Evolutionary conservation across 2,113 vertebrate species (phyloP).

Genomic region (Vidua chalybeata): DNA sequence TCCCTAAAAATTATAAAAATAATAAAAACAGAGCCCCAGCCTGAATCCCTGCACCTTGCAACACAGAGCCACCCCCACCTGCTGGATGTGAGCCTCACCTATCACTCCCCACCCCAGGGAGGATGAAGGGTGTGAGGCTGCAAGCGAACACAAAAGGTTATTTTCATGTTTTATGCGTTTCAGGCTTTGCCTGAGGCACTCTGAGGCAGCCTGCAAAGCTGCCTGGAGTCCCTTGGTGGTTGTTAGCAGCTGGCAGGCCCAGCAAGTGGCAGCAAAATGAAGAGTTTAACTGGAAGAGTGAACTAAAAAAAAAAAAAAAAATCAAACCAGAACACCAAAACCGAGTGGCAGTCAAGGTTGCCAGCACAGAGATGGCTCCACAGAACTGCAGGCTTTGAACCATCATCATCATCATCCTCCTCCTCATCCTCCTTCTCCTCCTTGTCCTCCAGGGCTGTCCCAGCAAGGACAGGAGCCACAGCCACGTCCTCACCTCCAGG

Average conservation of each 20-base stretch:
- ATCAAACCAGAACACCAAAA: neutral
- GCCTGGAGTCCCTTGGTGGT: slow-evolving; percentile 14
- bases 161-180: neutral
- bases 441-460: neutral
- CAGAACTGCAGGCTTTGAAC: neutral
- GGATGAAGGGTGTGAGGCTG: neutral
- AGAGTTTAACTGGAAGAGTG: slow-evolving; percentile 2
- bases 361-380: neutral
- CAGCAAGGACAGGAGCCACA: neutral
- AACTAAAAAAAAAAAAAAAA: neutral
- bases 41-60: neutral
- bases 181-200: slow-evolving; percentile 42
- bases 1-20: too few species aligned
- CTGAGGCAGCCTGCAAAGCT: neutral
- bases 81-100: neutral
- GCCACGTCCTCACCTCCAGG: neutral
- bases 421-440: neutral
- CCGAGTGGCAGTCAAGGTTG: neutral
- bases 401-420: neutral
- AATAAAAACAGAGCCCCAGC: neutral
- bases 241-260: slow-evolving; percentile 49
- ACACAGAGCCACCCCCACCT: neutral
- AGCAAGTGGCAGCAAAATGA: slow-evolving; percentile 11
- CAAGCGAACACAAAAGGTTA: neutral
- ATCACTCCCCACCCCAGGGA: neutral